Base-by-base conservation (phyloP, 2,113 vertebrate genomes). In the Chunga burmeisteri region DNA sequence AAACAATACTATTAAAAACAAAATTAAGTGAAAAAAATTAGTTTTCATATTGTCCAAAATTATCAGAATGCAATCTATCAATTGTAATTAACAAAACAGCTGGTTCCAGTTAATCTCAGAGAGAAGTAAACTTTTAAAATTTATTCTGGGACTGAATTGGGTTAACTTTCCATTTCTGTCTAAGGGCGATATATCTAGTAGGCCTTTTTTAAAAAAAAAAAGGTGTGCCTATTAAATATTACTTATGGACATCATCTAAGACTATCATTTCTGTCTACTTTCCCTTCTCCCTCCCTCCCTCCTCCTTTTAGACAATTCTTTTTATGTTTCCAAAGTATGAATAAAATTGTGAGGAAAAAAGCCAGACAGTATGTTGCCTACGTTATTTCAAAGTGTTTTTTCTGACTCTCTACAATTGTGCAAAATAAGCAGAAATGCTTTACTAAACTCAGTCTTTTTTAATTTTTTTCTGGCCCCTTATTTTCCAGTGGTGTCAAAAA, bases 381-480 rank as follows among this genome's bases (percentile, higher is more conserved):
- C 32, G 2, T 40, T 36, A 71, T 42, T 90, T 63, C 44, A 18
- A 46, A 74, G 44, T n/a, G 7, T 2, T 81, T 88, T 72, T 88
- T 19, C 17, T 32, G 27, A 40, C 52, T 66, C 34, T 36, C 27
- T 84, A 4, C 0, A 0, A 71, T 0, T 65, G 49, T 74, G 67
- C 17, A 91, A 81, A 96, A 74, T 18, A 50, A 63, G 47, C n/a
- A 88, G 77, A 47, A 90, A 72, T 7, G 2, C 25, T 78, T 88
- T 29, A 85, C 19, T 46, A n/a, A 86, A 88, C 46, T 72, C n/a
- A 7, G 5, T 5, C 25, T 72, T 77, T 86, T 86, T 32, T 8
- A 77, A 44, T 65, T 23, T 55, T 55, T 47, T 78, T 83, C 75
- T 91, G 84, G 63, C 5, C 42, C 38, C 17, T 55, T 77, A 34